Evolutionary conservation across 2,888 invertebrate species (phyloP), one percentile per base, ranked within the genome.

Genomic region (Parnassius orleans): DNA sequence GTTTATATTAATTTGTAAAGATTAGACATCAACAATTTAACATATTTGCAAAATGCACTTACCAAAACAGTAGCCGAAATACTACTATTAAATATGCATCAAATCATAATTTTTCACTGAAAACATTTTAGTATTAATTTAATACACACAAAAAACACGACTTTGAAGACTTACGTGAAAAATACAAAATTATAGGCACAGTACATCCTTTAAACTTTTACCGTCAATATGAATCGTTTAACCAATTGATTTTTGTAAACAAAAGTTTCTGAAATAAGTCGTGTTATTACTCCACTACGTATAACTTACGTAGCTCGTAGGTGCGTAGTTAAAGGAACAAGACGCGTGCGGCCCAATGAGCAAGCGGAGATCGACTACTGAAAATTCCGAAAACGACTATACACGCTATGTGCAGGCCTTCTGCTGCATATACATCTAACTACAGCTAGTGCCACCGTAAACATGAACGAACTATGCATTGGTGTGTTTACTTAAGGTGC

Each of bases 301-400:
- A 71, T 72, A 62, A 61, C 75, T 79, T 77, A 33, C 72, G 74
- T 72, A 72, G 80, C 78, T 73, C 79, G 84, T 83, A 80, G 80
- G 71, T 57, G 63, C 63, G 61, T 61, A 64, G 70, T 74, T 65
- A 67, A 43, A 63, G 62, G 47, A 53, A 50, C 53, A 67, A 58
- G 64, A 68, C 57, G 71, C 82, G 83, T 83, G 74, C 63, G 67
- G 64, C 65, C 64, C 69, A 75, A 72, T 71, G 76, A 76, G 66
- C 83, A 77, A 73, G 72, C 75, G 77, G 74, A 79, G 81, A 80
- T 80, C 83, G 84, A 69, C 77, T 76, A 72, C 63, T 72, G 69
- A 65, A 71, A 68, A 69, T 71, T 72, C 71, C 74, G 69, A 69
- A 72, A 74, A 71, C 68, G 69, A 58, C 66, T 66, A 64, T 61